A percentile compares a stretch with the other conserved stretches of the same genome.
These are phyloP conservation scores for Physeter macrocephalus DNA, from an alignment of 2,113 vertebrate genomes.

Conservation along the genomic window DNA sequence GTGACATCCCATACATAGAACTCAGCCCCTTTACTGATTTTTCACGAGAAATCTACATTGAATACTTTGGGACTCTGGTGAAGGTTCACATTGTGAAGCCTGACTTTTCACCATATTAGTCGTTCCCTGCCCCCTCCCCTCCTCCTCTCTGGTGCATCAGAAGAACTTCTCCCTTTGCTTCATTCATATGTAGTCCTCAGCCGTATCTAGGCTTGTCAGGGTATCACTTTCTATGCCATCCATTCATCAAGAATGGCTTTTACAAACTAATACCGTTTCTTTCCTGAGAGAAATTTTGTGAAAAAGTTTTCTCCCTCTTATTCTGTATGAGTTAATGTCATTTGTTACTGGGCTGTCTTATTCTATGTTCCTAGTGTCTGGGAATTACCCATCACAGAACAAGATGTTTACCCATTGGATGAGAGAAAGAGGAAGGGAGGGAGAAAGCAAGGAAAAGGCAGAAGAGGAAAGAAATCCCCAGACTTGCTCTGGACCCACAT, in stretches of 20 bases:
- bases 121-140: accelerated
- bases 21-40: background rate
- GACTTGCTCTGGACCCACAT: background rate
- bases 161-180: background rate
- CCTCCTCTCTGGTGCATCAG: background rate
- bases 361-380: background rate
- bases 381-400: background rate
- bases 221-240: background rate
- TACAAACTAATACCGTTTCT: background rate
- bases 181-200: background rate
- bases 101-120: background rate
- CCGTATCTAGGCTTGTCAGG: background rate
- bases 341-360: background rate
- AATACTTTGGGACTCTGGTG: background rate
- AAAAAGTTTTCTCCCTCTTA: background rate
- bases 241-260: background rate
- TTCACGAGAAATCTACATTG: background rate
- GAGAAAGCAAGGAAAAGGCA: background rate
- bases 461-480: background rate
- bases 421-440: too few species aligned
- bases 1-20: background rate
- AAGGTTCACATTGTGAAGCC: background rate
- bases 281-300: background rate
- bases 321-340: background rate
- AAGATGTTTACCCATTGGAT: background rate